Conservation (phyloP, 2,888 invertebrate species). For the Pterostichus niger region DNA sequence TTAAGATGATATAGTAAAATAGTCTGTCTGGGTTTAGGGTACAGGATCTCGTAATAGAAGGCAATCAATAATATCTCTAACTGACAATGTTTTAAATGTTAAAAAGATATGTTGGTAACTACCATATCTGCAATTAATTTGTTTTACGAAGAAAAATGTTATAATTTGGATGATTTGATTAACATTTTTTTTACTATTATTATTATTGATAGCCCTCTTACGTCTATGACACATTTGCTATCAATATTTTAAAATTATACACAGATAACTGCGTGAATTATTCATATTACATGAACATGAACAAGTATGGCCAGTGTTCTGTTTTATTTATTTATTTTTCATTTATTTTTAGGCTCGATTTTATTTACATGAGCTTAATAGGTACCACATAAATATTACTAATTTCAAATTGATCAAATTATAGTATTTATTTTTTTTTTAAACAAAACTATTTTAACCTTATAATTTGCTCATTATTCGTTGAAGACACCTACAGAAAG, state of each 20-base stretch:
- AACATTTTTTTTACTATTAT: slow-evolving; percentile 10
- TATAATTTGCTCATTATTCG: background rate
- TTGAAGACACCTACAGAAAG: background rate
- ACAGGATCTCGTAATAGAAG: slow-evolving; percentile 48
- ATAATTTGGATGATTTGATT: slow-evolving; percentile 43
- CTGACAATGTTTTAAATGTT: slow-evolving; percentile 27
- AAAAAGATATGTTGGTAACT: slow-evolving; percentile 59
- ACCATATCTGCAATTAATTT: slow-evolving; percentile 50
- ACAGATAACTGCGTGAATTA: slow-evolving; percentile 22
- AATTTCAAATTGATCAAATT: background rate
- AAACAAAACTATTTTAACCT: background rate
- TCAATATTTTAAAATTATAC: slow-evolving; percentile 56
- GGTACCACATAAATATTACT: slow-evolving; percentile 1
- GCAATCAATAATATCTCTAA: slow-evolving; percentile 56
- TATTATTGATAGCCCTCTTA: slow-evolving; percentile 61
- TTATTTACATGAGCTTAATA: background rate
- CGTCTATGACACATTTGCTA: slow-evolving; percentile 56
- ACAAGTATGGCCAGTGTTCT: slow-evolving; percentile 56
- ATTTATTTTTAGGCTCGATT: background rate
- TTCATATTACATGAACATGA: slow-evolving; percentile 48
- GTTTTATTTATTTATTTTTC: slow-evolving; percentile 8
- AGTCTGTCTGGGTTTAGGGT: slow-evolving; percentile 61
- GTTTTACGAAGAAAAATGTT: slow-evolving; percentile 36
- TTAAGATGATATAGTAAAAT: slow-evolving; percentile 66
- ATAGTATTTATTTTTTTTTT: slow-evolving; percentile 1